These are phyloP conservation scores for Pedicia rivosa DNA, from an alignment of 2,888 invertebrate genomes.

Conservation along the genomic window DNA sequence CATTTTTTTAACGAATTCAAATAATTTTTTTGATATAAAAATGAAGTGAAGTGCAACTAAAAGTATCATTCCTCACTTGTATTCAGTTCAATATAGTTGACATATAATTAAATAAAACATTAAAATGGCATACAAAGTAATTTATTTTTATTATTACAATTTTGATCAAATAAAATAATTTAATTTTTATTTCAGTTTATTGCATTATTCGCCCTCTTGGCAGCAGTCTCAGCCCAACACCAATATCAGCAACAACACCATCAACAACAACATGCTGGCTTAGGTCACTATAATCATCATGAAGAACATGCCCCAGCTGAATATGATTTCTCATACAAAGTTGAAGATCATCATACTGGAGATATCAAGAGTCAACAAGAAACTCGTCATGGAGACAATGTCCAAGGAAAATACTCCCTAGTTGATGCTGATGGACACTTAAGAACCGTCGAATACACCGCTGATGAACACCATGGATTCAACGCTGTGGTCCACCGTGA, in stretches of 20 bases:
- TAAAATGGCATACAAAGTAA: slow-evolving; percentile 7
- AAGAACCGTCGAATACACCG: slow-evolving; percentile 37
- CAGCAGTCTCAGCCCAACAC: neutral
- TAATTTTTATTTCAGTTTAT: neutral
- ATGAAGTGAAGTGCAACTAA: neutral
- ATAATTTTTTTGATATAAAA: neutral
- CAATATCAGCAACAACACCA: neutral
- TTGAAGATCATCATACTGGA: slow-evolving; percentile 32
- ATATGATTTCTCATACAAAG: slow-evolving; percentile 33
- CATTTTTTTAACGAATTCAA: neutral
- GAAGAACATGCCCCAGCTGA: slow-evolving; percentile 19
- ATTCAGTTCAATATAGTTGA: neutral
- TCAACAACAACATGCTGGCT: neutral
- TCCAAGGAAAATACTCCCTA: slow-evolving; percentile 35
- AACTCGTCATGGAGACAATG: slow-evolving; percentile 34
- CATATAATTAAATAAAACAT: neutral
- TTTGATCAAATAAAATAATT: neutral
- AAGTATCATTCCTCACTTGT: neutral
- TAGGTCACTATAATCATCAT: slow-evolving; percentile 3
- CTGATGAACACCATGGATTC: slow-evolving; percentile 37
- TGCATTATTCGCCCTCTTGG: neutral
- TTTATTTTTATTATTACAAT: neutral
- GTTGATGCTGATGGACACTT: slow-evolving; percentile 37
- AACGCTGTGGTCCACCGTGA: slow-evolving; percentile 38
- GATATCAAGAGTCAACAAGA: slow-evolving; percentile 36